Conservation (phyloP, 2,113 vertebrate species). For the Brachypodius melanocephalos region DNA sequence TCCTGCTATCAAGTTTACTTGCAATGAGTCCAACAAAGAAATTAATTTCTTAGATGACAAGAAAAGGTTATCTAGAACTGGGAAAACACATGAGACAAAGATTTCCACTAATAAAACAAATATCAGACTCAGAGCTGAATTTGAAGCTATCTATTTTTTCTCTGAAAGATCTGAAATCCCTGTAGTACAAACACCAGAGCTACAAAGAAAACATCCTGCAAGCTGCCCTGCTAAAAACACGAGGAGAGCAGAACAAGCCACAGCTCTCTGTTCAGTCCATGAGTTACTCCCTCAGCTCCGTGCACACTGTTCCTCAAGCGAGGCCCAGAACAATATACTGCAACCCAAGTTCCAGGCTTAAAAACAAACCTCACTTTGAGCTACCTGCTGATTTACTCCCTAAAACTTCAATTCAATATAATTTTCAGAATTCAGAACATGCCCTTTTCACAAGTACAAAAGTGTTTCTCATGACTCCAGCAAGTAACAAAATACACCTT, state of each 20-base stretch:
- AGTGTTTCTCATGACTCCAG: background rate
- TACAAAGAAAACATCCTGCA: slow-evolving; percentile 38
- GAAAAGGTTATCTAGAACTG: slow-evolving; percentile 72
- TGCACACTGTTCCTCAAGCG: background rate
- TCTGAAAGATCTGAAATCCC: slow-evolving; percentile 53
- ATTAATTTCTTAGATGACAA: slow-evolving; percentile 79
- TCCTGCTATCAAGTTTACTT: slow-evolving; percentile 76
- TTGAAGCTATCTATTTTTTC: slow-evolving; percentile 35
- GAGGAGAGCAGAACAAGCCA: background rate
- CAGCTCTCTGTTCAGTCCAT: background rate
- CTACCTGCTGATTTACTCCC: background rate
- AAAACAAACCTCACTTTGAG: background rate
- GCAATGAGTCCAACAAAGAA: slow-evolving; percentile 78
- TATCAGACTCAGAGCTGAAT: slow-evolving; percentile 63
- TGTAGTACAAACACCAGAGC: slow-evolving; percentile 27
- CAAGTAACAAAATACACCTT: background rate
- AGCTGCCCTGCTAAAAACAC: slow-evolving; percentile 26
- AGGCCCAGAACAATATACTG: background rate
- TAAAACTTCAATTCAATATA: background rate
- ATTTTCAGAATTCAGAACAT: background rate
- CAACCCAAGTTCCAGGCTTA: background rate
- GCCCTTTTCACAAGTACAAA: background rate
- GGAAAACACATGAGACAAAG: slow-evolving; percentile 74
- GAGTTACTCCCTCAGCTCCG: background rate
- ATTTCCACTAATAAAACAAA: slow-evolving; percentile 77